Conservation (phyloP, 2,113 vertebrate genomes). For the Tetraodon nigroviridis region DNA sequence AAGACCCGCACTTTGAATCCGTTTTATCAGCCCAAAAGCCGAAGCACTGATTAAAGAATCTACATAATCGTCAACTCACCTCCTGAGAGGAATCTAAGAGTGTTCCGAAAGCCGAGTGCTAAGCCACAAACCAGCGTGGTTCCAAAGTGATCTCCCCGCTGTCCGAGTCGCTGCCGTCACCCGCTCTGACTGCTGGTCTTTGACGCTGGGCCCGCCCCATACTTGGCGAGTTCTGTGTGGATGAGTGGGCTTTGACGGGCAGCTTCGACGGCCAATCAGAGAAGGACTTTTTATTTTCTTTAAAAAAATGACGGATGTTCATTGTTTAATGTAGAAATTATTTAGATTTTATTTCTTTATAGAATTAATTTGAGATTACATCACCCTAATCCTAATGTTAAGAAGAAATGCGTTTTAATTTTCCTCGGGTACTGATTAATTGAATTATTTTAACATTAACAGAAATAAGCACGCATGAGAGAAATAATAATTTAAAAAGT, state of each 20-base stretch:
- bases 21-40: not conserved
- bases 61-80: conserved; percentile 44
- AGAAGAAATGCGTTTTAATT: no score
- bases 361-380: no score
- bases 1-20: no score
- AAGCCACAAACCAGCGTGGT: conserved; percentile 38
- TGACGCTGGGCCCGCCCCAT: conserved; percentile 32
- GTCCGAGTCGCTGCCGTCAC: conserved; percentile 48
- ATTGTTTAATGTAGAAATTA: no score
- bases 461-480: not conserved
- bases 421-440: no score
- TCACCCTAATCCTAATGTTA: no score
- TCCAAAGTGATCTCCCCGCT: conserved; percentile 47
- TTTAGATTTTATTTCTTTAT: no score
- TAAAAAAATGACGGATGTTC: no score
- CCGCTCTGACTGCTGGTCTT: conserved; percentile 15
- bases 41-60: not conserved
- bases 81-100: conserved; percentile 48
- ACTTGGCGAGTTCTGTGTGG: conserved; percentile 25
- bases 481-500: not conserved
- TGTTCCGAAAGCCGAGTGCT: conserved; percentile 46
- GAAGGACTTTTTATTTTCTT: no score
- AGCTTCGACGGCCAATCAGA: conserved; percentile 31
- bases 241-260: conserved; percentile 13
- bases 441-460: no score